Base-by-base conservation (phyloP, 2,113 vertebrate genomes). In the Pholis gunnellus region DNA sequence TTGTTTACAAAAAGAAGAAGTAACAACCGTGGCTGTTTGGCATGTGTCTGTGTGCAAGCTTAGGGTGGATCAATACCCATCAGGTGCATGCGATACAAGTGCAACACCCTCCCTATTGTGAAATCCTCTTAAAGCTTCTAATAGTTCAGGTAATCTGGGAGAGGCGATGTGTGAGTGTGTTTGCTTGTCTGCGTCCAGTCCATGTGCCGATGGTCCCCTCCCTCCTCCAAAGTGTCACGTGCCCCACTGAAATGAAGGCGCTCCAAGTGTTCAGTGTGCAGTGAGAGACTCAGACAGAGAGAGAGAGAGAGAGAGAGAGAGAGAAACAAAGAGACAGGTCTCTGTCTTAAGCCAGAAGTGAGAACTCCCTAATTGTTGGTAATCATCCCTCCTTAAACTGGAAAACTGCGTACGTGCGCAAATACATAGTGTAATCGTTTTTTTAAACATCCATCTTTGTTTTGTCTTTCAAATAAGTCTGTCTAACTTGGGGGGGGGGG, bases 81-180 rank as follows among this genome's bases (percentile, higher is more conserved):
- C 88, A 92, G 91, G 91, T 90, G 71, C 87, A 86, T 77, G 75
- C 75, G 91, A 90, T 88, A 91, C 88, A 77, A 90, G 88, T 75
- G 82, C 82, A 79, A 60, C 87, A 77, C 61, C 75, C 85, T 54
- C 75, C 68, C 78, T 77, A 85, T 70, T 56, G 82, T 77, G 72
- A 89, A 93, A 93, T 91, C 92, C 89, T 91, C 82, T 91, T 91
- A 91, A 82, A 87, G 85, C 88, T 68, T 61, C 74, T 79, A 90
- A 87, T 86, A 88, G 86, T 87, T 91, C 72, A 78, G 82, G 90
- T 91, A 89, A 93, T 92, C 92, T 93, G 80, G 67, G 64, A 81
- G 88, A 82, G 85, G 76, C 81, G 70, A 42, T 56, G 70, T 77
- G 77, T 78, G 61, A 34, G 75, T 46, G 76, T 56, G 48, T 72